Evolutionary conservation across 2,113 vertebrate genomes (phyloP).

Genomic region (Serilophus lunatus): DNA sequence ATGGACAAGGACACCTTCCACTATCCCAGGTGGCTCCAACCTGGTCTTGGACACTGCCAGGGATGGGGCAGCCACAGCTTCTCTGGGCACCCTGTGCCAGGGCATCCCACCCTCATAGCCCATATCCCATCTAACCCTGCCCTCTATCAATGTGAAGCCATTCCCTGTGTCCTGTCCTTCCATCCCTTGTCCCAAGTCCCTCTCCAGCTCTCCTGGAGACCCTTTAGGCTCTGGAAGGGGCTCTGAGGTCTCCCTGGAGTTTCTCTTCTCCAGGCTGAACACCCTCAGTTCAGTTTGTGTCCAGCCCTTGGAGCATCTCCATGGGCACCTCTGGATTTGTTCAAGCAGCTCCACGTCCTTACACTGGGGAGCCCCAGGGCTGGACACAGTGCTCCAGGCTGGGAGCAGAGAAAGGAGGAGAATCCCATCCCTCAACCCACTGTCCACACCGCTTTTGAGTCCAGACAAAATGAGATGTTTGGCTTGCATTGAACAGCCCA

Average conservation of each 20-base stretch:
- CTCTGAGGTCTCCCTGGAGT: background rate
- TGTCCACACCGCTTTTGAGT: background rate
- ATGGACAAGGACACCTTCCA: background rate
- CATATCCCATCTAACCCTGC: rapidly evolving
- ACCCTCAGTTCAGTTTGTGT: background rate
- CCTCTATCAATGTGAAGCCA: background rate
- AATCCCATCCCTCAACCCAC: background rate
- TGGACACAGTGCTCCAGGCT: background rate
- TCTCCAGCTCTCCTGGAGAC: background rate
- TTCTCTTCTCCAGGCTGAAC: background rate
- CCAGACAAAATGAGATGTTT: background rate
- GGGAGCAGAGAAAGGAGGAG: background rate
- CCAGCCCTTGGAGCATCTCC: background rate
- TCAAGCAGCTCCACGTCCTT: background rate
- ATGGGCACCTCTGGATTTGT: background rate
- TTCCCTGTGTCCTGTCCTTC: background rate
- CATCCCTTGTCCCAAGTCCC: background rate
- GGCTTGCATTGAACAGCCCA: rapidly evolving
- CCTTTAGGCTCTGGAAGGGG: background rate
- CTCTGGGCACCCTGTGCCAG: background rate
- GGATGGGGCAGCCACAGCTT: background rate
- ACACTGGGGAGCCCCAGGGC: rapidly evolving
- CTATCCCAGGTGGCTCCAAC: rapidly evolving
- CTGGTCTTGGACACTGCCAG: background rate
- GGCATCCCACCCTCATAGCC: rapidly evolving